A percentile compares a stretch with the other conserved stretches of the same genome.
phyloP scores from a whole-genome alignment of 2,888 invertebrate species.

The Molanna angustata region DNA sequence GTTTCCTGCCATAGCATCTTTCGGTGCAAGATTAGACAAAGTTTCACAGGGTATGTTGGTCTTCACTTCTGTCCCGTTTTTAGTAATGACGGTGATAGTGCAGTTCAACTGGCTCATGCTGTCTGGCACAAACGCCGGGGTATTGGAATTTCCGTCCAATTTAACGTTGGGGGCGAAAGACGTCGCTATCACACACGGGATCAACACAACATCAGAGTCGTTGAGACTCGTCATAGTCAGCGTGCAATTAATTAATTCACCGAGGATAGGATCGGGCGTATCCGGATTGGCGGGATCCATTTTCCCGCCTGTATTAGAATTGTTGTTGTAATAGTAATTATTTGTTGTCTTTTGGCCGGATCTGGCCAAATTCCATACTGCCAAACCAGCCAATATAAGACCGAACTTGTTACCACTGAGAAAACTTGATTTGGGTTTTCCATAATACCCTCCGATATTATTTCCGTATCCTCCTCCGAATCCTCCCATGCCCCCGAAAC shows the following conservation, averaged over 20 bases:
- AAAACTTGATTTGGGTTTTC: conserved; percentile 26
- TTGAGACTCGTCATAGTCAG: conserved; percentile 47
- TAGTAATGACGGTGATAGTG: conserved; percentile 48
- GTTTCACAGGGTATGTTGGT: conserved; percentile 53
- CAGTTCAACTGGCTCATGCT: conserved; percentile 47
- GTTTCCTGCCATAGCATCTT: conserved; percentile 42
- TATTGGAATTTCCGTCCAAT: conserved; percentile 36
- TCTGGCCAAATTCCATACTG: conserved; percentile 52
- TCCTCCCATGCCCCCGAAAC: conserved; percentile 42
- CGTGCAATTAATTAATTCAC: conserved; percentile 49
- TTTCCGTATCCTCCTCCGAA: conserved; percentile 48
- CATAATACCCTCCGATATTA: conserved; percentile 45
- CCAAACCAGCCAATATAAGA: conserved; percentile 50
- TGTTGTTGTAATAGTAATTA: conserved; percentile 51
- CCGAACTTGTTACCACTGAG: conserved; percentile 36
- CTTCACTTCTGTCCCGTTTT: conserved; percentile 45
- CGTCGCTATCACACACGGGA: conserved; percentile 53
- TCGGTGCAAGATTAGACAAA: conserved; percentile 48
- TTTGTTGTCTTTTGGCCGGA: conserved; percentile 48
- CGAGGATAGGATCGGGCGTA: conserved; percentile 41
- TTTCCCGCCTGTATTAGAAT: conserved; percentile 37
- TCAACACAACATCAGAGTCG: conserved; percentile 48
- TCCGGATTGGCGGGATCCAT: conserved; percentile 47
- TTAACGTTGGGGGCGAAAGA: conserved; percentile 51
- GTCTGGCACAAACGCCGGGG: conserved; percentile 37